phyloP scores from a whole-genome alignment of 2,113 vertebrate species.

The Eidolon helvum region DNA sequence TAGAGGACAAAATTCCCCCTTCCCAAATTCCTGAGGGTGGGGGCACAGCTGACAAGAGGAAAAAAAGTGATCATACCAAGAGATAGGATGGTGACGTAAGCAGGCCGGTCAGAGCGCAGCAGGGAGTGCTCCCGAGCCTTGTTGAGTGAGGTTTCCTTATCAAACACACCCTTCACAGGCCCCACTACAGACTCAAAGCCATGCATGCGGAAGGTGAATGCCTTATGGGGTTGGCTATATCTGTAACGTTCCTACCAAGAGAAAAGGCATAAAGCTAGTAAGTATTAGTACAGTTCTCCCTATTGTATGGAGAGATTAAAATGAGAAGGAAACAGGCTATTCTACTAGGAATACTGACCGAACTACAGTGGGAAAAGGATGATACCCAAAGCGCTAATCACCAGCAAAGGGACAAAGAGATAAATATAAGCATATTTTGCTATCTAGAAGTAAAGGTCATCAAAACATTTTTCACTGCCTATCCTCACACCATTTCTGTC shows the following conservation, averaged over 20 bases:
- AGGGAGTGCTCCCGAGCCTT: slow-evolving; percentile 98
- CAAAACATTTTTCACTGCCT: background rate
- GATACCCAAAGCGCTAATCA: background rate
- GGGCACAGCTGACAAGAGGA: background rate
- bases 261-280: background rate
- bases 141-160: slow-evolving; percentile 98
- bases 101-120: slow-evolving; percentile 94
- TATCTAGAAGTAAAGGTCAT: background rate
- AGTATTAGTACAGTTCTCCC: background rate
- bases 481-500: background rate
- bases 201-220: slow-evolving; percentile 98
- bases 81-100: slow-evolving; percentile 98
- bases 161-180: slow-evolving; percentile 97
- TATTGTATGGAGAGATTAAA: background rate
- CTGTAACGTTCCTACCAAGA: slow-evolving; percentile 91
- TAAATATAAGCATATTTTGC: background rate
- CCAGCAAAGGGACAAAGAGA: background rate
- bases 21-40: background rate
- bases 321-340: background rate
- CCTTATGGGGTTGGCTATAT: slow-evolving; percentile 98
- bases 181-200: slow-evolving; percentile 98
- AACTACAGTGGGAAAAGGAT: background rate
- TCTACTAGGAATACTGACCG: background rate
- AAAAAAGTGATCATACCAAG: slow-evolving; percentile 86
- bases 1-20: background rate